Evolutionary conservation across 2,888 invertebrate genomes (phyloP), one percentile per base, ranked within the genome.

Genomic region (Nymphalis c-album): DNA sequence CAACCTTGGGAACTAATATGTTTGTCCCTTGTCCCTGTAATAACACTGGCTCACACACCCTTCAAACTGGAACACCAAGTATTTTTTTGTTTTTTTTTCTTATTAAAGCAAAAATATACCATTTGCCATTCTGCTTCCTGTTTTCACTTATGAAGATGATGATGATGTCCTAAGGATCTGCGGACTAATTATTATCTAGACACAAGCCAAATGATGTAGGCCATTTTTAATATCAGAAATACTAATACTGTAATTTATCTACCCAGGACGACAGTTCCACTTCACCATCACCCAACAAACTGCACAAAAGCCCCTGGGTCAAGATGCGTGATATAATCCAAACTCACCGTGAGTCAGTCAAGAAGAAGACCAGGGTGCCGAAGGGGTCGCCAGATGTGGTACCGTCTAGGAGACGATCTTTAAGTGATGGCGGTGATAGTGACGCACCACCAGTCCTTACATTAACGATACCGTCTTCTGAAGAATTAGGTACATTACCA

Each of bases 321-420:
- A 95, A 95, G 85, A 95, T 96, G 91, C 94, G 95, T 72, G 95
- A 95, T 77, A 96, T 96, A 67, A 95, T 96, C 71, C 95, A 95
- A 79, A 95, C 95, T 0, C 93, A 94, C 63, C 93, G 94, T 71
- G 95, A 95, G 73, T 94, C 95, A 20, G 93, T 94, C 67, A 94
- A 94, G 85, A 93, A 94, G 83, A 93, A 93, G 79, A 84, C 84
- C 71, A 81, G 93, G 64, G 85, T 86, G 5, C 81, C 87, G 31
- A 90, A 90, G 75, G 85, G 84, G 47, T 90, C 91, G 0, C 87
- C 90, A 0, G 92, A 91, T 53, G 85, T 86, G 40, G 78, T 87
- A 17, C 90, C 90, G 0, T 74, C 80, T 40, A 83, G 92, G 67
- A 78, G 92, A 58, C 75, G 92, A 60, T 93, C 92, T 0, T 77